Conservation (phyloP, 1,140 invertebrate species). For the Papilio helenus region DNA sequence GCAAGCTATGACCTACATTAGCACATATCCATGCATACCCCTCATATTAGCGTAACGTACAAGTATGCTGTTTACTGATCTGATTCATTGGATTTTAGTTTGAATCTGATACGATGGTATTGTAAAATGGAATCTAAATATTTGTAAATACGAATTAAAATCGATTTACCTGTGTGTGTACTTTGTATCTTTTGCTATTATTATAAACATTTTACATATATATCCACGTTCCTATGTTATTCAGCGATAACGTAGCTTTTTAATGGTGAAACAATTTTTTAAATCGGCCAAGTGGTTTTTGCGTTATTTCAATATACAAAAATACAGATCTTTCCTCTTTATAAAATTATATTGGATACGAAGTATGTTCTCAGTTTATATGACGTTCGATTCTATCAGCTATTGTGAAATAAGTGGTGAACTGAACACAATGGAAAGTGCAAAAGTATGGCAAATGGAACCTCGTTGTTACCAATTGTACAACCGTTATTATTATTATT, state of each 20-base stretch:
- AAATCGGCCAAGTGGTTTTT: no score
- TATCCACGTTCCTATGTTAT: no score
- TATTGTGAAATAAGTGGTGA: slow-evolving; percentile 25
- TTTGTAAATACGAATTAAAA: neutral
- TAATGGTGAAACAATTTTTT: no score
- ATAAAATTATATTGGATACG: neutral
- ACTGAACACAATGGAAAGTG: slow-evolving; percentile 16
- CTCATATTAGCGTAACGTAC: neutral
- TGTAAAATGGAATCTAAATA: neutral
- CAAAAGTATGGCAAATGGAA: slow-evolving; percentile 24
- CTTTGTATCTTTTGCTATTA: neutral
- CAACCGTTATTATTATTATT: slow-evolving; percentile 4
- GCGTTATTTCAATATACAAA: no score
- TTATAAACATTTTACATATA: no score
- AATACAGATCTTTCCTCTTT: no score
- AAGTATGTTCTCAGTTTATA: neutral
- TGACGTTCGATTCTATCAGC: slow-evolving; percentile 23
- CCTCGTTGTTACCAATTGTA: neutral
- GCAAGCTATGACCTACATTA: no score
- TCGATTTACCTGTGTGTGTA: neutral
- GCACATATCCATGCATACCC: no score
- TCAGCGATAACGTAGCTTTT: no score
- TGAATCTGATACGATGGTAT: neutral
- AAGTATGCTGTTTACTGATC: neutral
- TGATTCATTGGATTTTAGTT: neutral